These are phyloP conservation scores for Daubentonia madagascariensis DNA, from an alignment of 2,113 vertebrate species.

Conservation along the genomic window DNA sequence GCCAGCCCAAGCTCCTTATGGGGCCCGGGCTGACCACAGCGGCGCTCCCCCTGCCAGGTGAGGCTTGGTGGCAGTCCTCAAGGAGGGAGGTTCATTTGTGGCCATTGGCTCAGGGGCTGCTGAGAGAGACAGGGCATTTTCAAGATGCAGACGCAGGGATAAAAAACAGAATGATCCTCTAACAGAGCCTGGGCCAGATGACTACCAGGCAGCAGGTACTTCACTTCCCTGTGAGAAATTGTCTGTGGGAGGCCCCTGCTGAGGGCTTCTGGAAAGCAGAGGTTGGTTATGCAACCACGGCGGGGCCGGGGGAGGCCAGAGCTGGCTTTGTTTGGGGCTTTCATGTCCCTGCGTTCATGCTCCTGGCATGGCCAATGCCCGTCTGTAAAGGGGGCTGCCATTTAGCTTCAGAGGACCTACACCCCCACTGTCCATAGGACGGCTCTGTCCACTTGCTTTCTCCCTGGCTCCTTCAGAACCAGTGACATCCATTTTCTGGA, in stretches of 20 bases:
- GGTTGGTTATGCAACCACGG: not conserved
- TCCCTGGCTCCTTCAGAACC: not conserved
- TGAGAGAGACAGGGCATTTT: not conserved
- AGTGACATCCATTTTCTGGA: not conserved
- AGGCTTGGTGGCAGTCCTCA: accelerated
- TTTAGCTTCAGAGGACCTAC: not conserved
- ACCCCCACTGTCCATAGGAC: not conserved
- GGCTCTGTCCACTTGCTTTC: not conserved
- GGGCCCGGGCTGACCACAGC: not conserved
- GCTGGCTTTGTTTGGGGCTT: not conserved
- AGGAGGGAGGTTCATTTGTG: not conserved
- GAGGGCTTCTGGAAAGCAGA: not conserved
- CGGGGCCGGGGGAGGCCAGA: not conserved
- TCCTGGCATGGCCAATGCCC: not conserved
- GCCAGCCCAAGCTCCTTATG: not conserved
- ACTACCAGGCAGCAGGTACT: not conserved
- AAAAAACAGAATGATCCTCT: not conserved
- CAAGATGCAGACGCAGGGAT: not conserved
- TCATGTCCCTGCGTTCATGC: not conserved
- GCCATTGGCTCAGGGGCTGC: not conserved
- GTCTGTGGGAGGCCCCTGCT: not conserved
- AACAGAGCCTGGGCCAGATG: not conserved
- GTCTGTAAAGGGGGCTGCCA: not conserved
- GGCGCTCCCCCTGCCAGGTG: accelerated
- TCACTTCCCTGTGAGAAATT: not conserved